These are phyloP conservation scores for Hypomecis atomaria DNA, from an alignment of 2,888 invertebrate species.

Conservation along the genomic window DNA sequence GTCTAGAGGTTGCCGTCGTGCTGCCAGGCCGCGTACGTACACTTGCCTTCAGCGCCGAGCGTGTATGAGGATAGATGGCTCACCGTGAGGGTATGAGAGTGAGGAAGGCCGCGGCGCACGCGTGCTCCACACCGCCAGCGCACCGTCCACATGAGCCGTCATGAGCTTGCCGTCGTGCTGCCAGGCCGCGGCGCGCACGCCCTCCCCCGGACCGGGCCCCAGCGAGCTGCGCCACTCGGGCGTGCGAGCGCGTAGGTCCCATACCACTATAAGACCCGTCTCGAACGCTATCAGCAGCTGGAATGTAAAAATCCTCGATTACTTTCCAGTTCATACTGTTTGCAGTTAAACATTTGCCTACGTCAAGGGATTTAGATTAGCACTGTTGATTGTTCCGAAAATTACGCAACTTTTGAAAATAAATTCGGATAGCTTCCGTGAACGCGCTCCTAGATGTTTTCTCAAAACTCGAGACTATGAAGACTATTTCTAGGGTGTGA, in stretches of 20 bases:
- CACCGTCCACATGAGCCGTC: constrained; percentile 98
- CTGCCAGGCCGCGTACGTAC: too few species aligned
- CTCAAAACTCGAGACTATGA: too few species aligned
- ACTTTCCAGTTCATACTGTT: too few species aligned
- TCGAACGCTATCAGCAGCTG: constrained; percentile 98
- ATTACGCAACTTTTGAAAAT: too few species aligned
- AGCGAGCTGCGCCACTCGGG: constrained; percentile 94
- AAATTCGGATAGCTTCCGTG: too few species aligned
- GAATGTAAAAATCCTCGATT: constrained; percentile 21
- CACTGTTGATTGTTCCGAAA: too few species aligned
- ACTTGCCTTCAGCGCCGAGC: too few species aligned
- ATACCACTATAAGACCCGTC: constrained; percentile 96
- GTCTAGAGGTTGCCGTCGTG: neutral
- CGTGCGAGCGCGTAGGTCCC: constrained; percentile 95
- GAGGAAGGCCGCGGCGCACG: constrained; percentile 91
- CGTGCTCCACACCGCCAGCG: constrained; percentile 96
- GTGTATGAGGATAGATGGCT: constrained; percentile 53
- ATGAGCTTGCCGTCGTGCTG: constrained; percentile 99
- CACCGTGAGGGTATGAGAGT: constrained; percentile 96
- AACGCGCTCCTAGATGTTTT: too few species aligned
- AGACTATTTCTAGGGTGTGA: too few species aligned
- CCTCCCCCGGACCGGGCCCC: constrained; percentile 90
- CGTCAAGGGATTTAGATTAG: too few species aligned
- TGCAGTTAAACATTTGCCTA: too few species aligned
- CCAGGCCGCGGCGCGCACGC: constrained; percentile 96